Evolutionary conservation across 2,888 invertebrate genomes (phyloP), one percentile per base, ranked within the genome.

Genomic region (Trachelus iudaicus): DNA sequence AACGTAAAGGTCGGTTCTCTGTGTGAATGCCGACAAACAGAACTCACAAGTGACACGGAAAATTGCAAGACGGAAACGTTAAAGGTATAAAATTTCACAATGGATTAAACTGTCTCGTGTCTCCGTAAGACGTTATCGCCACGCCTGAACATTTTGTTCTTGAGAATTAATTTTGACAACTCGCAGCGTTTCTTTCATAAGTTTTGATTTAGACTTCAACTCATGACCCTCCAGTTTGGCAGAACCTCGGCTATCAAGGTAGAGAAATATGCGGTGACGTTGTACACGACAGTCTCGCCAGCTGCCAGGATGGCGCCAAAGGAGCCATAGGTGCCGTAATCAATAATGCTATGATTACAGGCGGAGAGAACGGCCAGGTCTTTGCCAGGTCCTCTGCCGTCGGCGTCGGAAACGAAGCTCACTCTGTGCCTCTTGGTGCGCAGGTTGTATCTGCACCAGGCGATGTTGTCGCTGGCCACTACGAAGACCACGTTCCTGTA

Each of bases 341-440:
- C 92, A 81, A 92, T 92, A 81, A 93, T 91, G 79, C 91, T 92
- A 82, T 93, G 92, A 86, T 92, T 92, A 77, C 92, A 92, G 23
- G 89, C 85, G 33, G 92, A 89, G 75, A 92, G 85, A 77, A 92
- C 88, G 3, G 92, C 92, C 56, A 92, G 85, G 83, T 92, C 92
- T 80, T 90, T 89, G 31, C 92, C 92, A 3, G 91, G 90, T 56
- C 89, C 90, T 76, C 82, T 87, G 23, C 85, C 90, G 30, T 90
- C 87, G 13, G 82, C 76, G 30, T 90, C 89, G n/a, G 91, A 90
- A 13, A 91, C 84, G 40, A 90, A 91, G 75, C 82, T 89, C 71
- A 90, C 85, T 81, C 84, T 87, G 83, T 89, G 85, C 75, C 85
- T 85, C 34, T 84, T 81, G 75, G 83, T 87, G 69, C 84, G 86